Evolutionary conservation across 2,113 vertebrate species (phyloP), one percentile per base, ranked within the genome.

Genomic region (Ammospiza nelsoni): DNA sequence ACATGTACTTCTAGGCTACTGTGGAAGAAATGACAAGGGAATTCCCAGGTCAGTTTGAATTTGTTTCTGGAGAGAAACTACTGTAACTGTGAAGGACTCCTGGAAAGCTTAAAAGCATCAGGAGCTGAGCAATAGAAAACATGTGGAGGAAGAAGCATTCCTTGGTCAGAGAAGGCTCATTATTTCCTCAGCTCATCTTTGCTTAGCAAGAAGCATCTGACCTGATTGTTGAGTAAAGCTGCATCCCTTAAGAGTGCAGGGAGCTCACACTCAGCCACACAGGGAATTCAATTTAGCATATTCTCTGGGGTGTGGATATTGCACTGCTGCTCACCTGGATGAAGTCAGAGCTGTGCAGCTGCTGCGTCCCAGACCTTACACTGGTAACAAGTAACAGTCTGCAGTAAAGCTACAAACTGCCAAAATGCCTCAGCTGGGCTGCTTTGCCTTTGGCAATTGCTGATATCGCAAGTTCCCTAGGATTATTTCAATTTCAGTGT

Each of bases 241-340:
- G 17, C 0, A 1, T 12, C 43, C 62, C 19, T 35, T 7, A 24
- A 23, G 17, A 58, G 27, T 3, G 1, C 37, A 57, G 17, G 29
- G n/a, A 73, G 19, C n/a, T 78, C 46, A 11, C 18, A 14, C 17
- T 52, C 39, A 77, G 43, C 65, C 31, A 8, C 63, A n/a, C 11
- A 19, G 3, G 35, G n/a, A 55, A 11, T 28, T 54, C 52, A 44
- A 5, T 39, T 49, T 15, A 31, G 18, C 14, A 6, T 17, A 22
- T 29, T 55, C 44, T 49, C 35, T 48, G n/a, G 21, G 22, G 5
- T 41, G 51, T 17, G 27, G 37, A 10, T 17, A 28, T 37, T 57
- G 58, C 31, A 58, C 11, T 1, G 5, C 57, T 27, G 7, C 20
- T 66, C 35, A 81, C 12, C 28, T 12, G 8, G 24, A 21, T 61